Base-by-base conservation (phyloP, 1,140 invertebrate species). In the Trissolcus basalis region DNA sequence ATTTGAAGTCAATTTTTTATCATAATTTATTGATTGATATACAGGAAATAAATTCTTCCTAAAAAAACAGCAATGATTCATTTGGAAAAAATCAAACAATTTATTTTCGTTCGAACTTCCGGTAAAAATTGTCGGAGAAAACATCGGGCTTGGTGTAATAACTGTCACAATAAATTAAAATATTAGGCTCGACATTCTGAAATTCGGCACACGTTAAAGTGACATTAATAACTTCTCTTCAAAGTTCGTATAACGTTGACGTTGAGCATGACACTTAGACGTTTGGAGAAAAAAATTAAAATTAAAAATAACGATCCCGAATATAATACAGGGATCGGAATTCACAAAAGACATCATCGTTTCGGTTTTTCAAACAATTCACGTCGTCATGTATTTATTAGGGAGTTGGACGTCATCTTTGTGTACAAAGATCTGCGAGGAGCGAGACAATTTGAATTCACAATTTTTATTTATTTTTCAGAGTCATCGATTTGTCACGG, bases 401-500 rank as follows among this genome's bases (percentile, higher is more conserved):
- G 19, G 19, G 19, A 3, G 16, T 2, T 44, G 36, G 12, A 63
- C 32, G 39, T 49, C 65, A 73, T 53, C 54, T 65, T 60, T 32
- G 19, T 27, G 47, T 47, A 39, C 9, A 5, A 60, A 55, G 59
- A 63, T 68, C 11, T 49, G 19, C 61, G 45, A 59, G 51, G 19
- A 39, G 58, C 53, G 48, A 53, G 54, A 75, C 64, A 69, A 67
- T 76, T 76, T 51, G n/a, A 49, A 65, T 44, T 50, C 49, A n/a
- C 63, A 67, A 63, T 77, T 51, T 68, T 72, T 77, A 67, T 68
- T 77, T 51, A 72, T 72, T 77, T 51, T 77, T 61, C 12, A 14
- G 48, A 68, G 47, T 64, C 69, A 72, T 72, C 54, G 69, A 77
- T 77, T 77, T 69, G 69, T 54, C 64, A 77, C 64, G 75, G 47